Conservation (phyloP, 2,797 vertebrate species). For the Poeciliopsis gracilis region DNA sequence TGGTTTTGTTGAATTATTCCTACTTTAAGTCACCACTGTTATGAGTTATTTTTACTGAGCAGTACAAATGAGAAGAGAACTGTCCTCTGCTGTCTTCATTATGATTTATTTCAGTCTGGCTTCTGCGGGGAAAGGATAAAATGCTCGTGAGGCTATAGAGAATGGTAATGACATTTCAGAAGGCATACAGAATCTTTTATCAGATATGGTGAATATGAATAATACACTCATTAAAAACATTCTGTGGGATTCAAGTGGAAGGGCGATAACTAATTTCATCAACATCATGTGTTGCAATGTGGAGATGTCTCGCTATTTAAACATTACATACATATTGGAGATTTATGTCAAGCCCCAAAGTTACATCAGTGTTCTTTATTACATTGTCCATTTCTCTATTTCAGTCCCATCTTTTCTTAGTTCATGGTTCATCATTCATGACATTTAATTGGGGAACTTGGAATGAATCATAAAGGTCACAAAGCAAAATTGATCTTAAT, state of each 20-base stretch:
- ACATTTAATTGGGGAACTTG: conserved; percentile 79
- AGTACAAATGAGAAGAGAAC: conserved; percentile 72
- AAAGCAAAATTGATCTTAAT: conserved; percentile 82
- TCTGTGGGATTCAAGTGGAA: conserved; percentile 55
- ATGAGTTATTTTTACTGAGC: conserved; percentile 67
- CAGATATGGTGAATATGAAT: conserved; percentile 66
- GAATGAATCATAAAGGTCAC: conserved; percentile 80
- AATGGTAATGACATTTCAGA: conserved; percentile 65
- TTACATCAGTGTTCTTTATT: not conserved
- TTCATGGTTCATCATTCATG: conserved; percentile 73
- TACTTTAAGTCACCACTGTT: conserved; percentile 57
- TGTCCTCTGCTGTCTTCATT: conserved; percentile 68
- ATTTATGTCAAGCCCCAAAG: not conserved
- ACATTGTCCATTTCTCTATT: conserved; percentile 28
- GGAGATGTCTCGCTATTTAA: not conserved
- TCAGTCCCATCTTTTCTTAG: conserved; percentile 59
- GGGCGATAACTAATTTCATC: conserved; percentile 60
- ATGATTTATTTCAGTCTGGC: conserved; percentile 70
- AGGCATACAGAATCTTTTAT: conserved; percentile 61
- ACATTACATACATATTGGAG: not conserved
- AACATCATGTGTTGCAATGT: not conserved
- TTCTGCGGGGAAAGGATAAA: conserved; percentile 61
- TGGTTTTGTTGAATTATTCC: conserved; percentile 71
- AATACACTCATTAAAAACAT: conserved; percentile 66
- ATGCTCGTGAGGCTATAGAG: conserved; percentile 40